Evolutionary conservation across 2,113 vertebrate species (phyloP).

Genomic region (Lamprotornis superbus): DNA sequence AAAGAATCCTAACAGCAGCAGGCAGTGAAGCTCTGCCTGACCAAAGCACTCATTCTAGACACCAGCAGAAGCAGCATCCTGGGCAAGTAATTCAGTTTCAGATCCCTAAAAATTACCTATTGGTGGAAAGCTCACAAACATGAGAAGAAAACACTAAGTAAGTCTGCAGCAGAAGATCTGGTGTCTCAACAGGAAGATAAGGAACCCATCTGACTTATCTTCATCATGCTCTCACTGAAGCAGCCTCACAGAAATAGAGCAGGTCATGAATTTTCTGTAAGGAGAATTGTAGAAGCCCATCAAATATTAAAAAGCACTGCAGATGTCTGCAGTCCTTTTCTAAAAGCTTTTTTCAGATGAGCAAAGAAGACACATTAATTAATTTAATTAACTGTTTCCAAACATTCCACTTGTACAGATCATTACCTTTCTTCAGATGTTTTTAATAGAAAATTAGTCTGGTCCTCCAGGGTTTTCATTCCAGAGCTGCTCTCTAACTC

Average conservation of each 20-base stretch:
- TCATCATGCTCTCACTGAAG: background rate
- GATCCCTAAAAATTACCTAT: background rate
- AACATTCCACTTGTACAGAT: background rate
- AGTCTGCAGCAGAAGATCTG: background rate
- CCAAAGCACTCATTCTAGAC: background rate
- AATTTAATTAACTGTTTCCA: slow-evolving; percentile 13
- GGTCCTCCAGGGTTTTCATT: background rate
- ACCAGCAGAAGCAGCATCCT: background rate
- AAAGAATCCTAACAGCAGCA: background rate
- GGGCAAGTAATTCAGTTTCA: accelerated
- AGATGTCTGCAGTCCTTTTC: slow-evolving; percentile 60
- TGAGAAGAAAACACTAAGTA: background rate
- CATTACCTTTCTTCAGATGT: background rate
- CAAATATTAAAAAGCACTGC: slow-evolving; percentile 68
- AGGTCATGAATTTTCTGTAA: slow-evolving; percentile 36
- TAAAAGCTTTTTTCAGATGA: slow-evolving; percentile 9
- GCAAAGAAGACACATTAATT: background rate
- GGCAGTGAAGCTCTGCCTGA: background rate
- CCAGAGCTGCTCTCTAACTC: background rate
- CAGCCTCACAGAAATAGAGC: slow-evolving; percentile 22
- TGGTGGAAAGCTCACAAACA: background rate
- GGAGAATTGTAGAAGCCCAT: slow-evolving; percentile 27
- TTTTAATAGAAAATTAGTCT: background rate
- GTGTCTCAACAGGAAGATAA: background rate
- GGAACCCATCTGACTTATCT: background rate